Evolutionary conservation across 2,888 invertebrate genomes (phyloP), one percentile per base, ranked within the genome.

Genomic region (Synergus itoensis): DNA sequence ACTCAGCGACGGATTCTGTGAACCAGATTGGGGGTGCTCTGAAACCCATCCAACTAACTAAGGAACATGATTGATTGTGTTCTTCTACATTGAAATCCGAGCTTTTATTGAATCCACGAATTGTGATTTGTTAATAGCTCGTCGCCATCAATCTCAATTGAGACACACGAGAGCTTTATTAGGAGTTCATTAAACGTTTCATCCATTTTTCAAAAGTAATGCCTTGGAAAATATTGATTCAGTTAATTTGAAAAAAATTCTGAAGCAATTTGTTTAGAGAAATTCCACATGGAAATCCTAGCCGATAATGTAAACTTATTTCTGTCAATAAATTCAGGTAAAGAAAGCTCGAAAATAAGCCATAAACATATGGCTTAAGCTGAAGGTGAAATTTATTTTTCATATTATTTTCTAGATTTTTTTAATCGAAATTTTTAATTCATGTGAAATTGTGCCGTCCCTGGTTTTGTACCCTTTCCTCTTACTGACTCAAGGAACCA

Each of bases 1-100:
- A 79, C 83, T 57, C 76, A 78, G 75, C 73, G 79, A 78, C 75
- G 40, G 80, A 76, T 80, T 80, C 62, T 69, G 63, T n/a, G 12
- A 67, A 76, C 48, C 28, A 41, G 14, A 45, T 7, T 45, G 45
- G 14, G 18, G 63, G 77, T 53, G 36, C 12, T 16, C 48, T n/a
- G 75, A 41, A n/a, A 60, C 60, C 21, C 21, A 60, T 60, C 21
- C 21, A 60, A 60, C 60, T 12, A 60, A 18, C 18, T 3, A 8
- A n/a, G 60, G 60, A 21, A 18, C 11, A 21, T 60, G 18, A 57
- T 57, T 57, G 57, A 45, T 45, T 45, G 45, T 45, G 8, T 18
- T 57, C 9, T 18, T 1, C 9, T 57, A 57, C 18, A 57, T n/a
- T 57, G 57, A 57, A 57, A 57, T 57, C 57, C 7, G 9, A 57